Evolutionary conservation across 2,888 invertebrate species (phyloP).

Genomic region (Galerucella calmariensis): DNA sequence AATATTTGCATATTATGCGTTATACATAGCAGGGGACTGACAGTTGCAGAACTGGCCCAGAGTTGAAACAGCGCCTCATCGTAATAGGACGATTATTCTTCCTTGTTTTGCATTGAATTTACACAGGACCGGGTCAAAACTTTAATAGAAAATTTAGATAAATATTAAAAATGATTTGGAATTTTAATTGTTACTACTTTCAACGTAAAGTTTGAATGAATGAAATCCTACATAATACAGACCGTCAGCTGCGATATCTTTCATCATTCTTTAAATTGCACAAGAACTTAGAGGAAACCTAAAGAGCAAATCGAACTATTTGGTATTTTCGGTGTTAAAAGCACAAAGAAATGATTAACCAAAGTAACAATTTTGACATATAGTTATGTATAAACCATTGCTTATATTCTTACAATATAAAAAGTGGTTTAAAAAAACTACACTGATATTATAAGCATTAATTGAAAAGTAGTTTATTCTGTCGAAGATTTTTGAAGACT

Average conservation of each 20-base stretch:
- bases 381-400: too few species aligned
- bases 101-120: conserved; percentile 42
- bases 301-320: conserved; percentile 25
- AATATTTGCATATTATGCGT: conserved; percentile 48
- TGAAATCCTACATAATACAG: not conserved
- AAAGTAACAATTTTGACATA: not conserved
- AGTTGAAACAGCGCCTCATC: conserved; percentile 43
- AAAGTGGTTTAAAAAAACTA: too few species aligned
- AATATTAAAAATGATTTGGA: too few species aligned
- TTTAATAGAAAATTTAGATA: not conserved
- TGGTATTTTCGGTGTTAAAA: conserved; percentile 26
- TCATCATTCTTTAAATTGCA: not conserved
- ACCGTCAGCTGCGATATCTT: not conserved
- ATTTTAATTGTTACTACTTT: too few species aligned
- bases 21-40: conserved; percentile 46
- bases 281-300: conserved; percentile 1
- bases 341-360: not conserved
- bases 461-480: too few species aligned
- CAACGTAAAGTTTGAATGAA: not conserved
- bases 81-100: conserved; percentile 36
- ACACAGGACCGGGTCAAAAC: conserved; percentile 19
- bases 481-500: too few species aligned
- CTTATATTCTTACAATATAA: too few species aligned
- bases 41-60: conserved; percentile 45
- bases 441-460: too few species aligned